These are phyloP conservation scores for Metallyticus violacea DNA, from an alignment of 2,888 invertebrate genomes.

Conservation along the genomic window DNA sequence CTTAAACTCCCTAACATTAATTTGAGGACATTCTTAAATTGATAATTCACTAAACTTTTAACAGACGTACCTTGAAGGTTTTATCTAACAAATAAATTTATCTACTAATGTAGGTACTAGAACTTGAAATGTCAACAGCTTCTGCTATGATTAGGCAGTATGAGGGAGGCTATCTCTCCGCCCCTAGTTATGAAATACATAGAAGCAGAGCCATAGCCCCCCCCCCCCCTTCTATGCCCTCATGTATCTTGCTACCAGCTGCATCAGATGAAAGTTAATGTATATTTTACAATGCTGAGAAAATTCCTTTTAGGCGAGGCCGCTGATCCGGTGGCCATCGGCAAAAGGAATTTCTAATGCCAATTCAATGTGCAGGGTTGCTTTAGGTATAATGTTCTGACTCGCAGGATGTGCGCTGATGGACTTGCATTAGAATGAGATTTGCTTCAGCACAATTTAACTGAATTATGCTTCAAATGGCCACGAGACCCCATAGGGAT, in stretches of 20 bases:
- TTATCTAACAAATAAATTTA: too few relatives aligned
- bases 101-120: too few relatives aligned
- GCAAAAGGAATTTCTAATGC: conserved; percentile 20
- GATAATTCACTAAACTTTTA: too few relatives aligned
- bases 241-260: background rate
- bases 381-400: background rate
- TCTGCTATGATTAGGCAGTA: background rate
- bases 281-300: conserved; percentile 18
- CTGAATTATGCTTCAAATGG: too few relatives aligned
- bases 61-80: too few relatives aligned
- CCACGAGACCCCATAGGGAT: too few relatives aligned
- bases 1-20: too few relatives aligned
- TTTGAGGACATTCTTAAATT: too few relatives aligned
- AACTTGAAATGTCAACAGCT: too few relatives aligned
- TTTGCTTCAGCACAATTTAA: too few relatives aligned
- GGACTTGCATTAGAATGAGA: too few relatives aligned
- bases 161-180: background rate
- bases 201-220: background rate
- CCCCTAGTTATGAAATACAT: conserved; percentile 4
- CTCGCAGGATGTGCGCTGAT: background rate
- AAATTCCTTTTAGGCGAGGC: conserved; percentile 12
- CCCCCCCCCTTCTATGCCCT: background rate
- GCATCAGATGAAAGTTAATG: conserved; percentile 15
- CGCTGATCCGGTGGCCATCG: conserved; percentile 13
- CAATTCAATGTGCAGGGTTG: background rate